phyloP scores from a whole-genome alignment of 2,113 vertebrate species.

The Epinephelus lanceolatus region DNA sequence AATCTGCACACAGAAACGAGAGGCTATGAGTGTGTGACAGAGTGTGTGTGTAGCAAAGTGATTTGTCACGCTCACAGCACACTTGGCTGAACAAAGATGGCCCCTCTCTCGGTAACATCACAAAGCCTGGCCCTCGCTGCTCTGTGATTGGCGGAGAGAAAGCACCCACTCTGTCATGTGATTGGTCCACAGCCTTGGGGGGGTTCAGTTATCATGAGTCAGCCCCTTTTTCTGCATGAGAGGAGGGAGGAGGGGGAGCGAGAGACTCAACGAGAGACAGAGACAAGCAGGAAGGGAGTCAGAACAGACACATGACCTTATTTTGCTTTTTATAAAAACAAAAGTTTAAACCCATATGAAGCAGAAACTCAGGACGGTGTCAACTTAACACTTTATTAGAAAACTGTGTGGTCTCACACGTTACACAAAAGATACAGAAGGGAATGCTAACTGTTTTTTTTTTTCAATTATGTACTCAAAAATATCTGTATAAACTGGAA shows the following conservation, averaged over 20 bases:
- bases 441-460: conserved; percentile 60
- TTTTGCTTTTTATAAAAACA: background rate
- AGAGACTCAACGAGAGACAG: background rate
- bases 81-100: conserved; percentile 74
- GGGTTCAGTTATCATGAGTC: conserved; percentile 71
- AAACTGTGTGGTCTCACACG: conserved; percentile 60
- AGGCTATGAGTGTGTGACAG: background rate
- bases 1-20: conserved; percentile 32
- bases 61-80: conserved; percentile 75
- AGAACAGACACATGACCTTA: background rate
- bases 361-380: background rate
- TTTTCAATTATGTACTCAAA: conserved; percentile 61
- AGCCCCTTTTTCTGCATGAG: conserved; percentile 60
- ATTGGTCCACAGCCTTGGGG: conserved; percentile 60
- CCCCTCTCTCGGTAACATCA: conserved; percentile 52
- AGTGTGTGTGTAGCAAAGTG: conserved; percentile 41
- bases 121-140: conserved; percentile 21
- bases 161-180: conserved; percentile 49
- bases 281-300: background rate
- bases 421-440: conserved; percentile 64
- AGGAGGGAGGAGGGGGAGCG: conserved; percentile 5
- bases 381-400: conserved; percentile 73
- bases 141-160: conserved; percentile 56
- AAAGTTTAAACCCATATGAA: background rate
- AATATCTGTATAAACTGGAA: conserved; percentile 74